Evolutionary conservation across 2,113 vertebrate species (phyloP).

Genomic region (Amphilophus citrinellus): DNA sequence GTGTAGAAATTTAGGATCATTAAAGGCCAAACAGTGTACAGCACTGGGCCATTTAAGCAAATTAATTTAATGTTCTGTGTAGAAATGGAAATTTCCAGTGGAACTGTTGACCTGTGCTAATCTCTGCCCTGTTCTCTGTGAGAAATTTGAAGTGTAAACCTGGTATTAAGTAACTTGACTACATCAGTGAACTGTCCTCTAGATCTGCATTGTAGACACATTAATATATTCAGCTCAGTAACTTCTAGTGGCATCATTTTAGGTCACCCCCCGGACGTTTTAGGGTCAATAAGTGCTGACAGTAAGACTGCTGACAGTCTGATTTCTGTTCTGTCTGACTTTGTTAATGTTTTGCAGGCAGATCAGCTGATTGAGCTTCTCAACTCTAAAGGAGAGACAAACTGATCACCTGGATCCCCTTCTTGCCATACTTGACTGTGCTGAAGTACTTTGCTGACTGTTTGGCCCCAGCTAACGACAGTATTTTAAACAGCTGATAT

Average conservation of each 20-base stretch:
- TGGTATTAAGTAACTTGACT: neutral
- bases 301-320: neutral
- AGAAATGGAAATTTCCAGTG: neutral
- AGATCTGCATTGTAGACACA: neutral
- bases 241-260: neutral
- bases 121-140: accelerated
- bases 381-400: slow-evolving; percentile 72
- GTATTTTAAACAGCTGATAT: slow-evolving; percentile 8
- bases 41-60: too few relatives aligned
- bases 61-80: neutral
- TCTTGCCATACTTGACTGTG: neutral
- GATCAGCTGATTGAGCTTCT: slow-evolving; percentile 81
- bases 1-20: neutral
- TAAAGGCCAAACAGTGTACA: neutral
- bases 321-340: neutral
- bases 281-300: neutral
- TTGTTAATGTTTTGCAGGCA: slow-evolving; percentile 66
- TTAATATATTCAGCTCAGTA: neutral
- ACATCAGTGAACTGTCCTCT: neutral
- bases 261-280: neutral
- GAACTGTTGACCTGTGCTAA: neutral
- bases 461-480: neutral
- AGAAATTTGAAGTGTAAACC: neutral
- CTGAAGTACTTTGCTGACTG: neutral
- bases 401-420: slow-evolving; percentile 39